These are phyloP conservation scores for Delia radicum DNA, from an alignment of 1,140 invertebrate species.

Conservation along the genomic window DNA sequence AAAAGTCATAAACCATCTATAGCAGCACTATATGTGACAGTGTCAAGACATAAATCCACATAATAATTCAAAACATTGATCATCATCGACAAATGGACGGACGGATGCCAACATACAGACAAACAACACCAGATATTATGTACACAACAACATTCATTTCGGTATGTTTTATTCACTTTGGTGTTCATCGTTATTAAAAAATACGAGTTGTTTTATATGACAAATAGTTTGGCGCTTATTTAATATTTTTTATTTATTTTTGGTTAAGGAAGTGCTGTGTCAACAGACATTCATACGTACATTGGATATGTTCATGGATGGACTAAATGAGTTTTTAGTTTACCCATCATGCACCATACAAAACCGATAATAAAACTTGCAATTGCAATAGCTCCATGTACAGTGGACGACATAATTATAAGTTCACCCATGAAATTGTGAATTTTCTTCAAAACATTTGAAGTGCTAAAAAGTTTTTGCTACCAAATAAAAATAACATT, in stretches of 20 bases:
- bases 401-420: no score
- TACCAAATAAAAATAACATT: no score
- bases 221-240: conserved; percentile 55
- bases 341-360: neutral
- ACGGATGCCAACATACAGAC: neutral
- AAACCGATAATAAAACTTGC: neutral
- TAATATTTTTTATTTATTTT: conserved; percentile 13
- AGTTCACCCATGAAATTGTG: no score
- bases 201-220: conserved; percentile 35
- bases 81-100: conserved; percentile 35
- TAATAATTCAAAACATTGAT: conserved; percentile 56
- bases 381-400: neutral
- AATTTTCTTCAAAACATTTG: no score
- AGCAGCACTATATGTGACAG: conserved; percentile 37
- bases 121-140: neutral
- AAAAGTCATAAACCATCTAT: conserved; percentile 23
- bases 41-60: conserved; percentile 55
- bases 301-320: neutral
- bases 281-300: neutral
- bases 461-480: no score
- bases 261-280: conserved; percentile 11
- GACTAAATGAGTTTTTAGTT: neutral
- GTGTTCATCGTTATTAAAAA: neutral
- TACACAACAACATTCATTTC: neutral
- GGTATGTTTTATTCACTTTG: neutral